Evolutionary conservation across 2,113 vertebrate genomes (phyloP).

Genomic region (Puntigrus tetrazona): DNA sequence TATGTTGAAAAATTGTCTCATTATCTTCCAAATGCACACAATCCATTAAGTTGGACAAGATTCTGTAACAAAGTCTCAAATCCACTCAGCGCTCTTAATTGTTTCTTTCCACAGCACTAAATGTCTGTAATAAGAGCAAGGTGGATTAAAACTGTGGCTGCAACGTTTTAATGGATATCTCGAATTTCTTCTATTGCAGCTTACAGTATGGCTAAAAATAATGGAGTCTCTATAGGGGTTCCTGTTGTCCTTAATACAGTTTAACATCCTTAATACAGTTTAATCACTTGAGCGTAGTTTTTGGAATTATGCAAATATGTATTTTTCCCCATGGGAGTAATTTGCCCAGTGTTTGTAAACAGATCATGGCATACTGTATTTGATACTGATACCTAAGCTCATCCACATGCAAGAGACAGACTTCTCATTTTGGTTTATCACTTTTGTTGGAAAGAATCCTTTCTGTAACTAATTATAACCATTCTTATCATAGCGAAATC

Average conservation of each 20-base stretch:
- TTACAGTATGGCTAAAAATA: conserved; percentile 1
- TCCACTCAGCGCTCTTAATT: not conserved
- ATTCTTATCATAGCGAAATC: not conserved
- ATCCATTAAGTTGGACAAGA: not conserved
- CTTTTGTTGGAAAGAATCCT: not conserved
- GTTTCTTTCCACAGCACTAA: not conserved
- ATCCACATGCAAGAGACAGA: not conserved
- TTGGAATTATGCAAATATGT: conserved; percentile 10
- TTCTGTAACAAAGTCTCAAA: not conserved
- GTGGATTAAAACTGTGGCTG: not conserved
- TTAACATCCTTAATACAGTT: conserved; percentile 12
- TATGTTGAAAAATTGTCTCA: not conserved
- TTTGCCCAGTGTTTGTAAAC: conserved; percentile 15
- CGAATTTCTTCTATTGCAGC: not conserved
- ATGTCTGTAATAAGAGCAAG: not conserved
- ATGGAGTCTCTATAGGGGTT: not conserved
- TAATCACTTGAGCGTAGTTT: not conserved
- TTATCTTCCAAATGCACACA: not conserved
- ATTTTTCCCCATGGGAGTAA: not conserved
- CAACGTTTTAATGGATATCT: not conserved
- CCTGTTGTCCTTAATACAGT: conserved; percentile 1
- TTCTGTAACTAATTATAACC: conserved; percentile 10
- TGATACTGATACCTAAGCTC: conserved; percentile 1
- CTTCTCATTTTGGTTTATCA: not conserved
- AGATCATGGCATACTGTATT: not conserved